These are phyloP conservation scores for Nixonia krombeini DNA, from an alignment of 1,140 invertebrate species.

Conservation along the genomic window DNA sequence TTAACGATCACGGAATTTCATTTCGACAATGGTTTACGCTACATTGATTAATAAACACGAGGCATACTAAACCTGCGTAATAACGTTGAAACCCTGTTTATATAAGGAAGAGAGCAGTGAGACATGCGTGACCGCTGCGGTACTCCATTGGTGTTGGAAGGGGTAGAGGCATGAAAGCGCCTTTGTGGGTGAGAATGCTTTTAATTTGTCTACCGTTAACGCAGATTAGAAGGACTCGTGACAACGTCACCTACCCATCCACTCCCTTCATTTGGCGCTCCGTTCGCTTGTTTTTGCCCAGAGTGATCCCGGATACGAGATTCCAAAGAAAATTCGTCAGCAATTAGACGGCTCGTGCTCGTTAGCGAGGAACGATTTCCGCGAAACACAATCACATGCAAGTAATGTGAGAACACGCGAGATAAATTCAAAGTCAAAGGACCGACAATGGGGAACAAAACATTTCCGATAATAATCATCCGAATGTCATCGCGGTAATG, in stretches of 20 bases:
- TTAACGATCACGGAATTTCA: no score
- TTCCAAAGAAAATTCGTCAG: constrained; percentile 53
- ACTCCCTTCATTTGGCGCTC: constrained; percentile 36
- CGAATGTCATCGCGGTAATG: constrained; percentile 24
- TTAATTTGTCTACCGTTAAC: constrained; percentile 52
- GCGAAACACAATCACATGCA: constrained; percentile 35
- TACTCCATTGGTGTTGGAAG: constrained; percentile 6
- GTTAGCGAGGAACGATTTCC: constrained; percentile 45
- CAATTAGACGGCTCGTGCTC: constrained; percentile 41
- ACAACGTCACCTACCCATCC: constrained; percentile 33
- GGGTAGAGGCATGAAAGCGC: constrained; percentile 22
- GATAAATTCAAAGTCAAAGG: constrained; percentile 49
- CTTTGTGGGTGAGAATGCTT: constrained; percentile 54
- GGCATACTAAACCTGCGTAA: constrained; percentile 47
- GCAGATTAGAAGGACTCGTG: constrained; percentile 52
- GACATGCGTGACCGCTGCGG: constrained; percentile 16
- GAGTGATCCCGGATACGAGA: constrained; percentile 48
- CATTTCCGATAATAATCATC: constrained; percentile 47
- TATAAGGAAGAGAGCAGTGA: not conserved
- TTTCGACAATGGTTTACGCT: no score
- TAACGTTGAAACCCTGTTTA: constrained; percentile 9
- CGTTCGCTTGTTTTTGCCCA: constrained; percentile 33
- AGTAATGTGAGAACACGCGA: constrained; percentile 47
- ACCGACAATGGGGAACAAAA: constrained; percentile 45
- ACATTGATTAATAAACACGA: no score